Base-by-base conservation (phyloP, 2,888 invertebrate genomes). In the Halocaridina rubra region DNA sequence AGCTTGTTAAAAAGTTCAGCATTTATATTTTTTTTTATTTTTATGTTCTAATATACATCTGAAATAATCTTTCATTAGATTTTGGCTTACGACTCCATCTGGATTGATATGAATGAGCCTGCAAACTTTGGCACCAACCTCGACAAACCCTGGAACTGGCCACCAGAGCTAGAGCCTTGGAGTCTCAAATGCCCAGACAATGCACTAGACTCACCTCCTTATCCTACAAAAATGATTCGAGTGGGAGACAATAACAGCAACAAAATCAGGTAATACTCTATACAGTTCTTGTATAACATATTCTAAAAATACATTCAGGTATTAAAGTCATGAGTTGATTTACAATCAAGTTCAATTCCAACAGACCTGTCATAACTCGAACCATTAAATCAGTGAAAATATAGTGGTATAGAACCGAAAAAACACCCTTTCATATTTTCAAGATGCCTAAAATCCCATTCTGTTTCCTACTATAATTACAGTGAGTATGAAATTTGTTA, bases 41-140 rank as follows among this genome's bases (percentile, higher is more conserved):
- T n/a, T n/a, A n/a, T n/a, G n/a, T n/a, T n/a, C n/a, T n/a, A n/a
- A n/a, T n/a, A n/a, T n/a, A n/a, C n/a, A n/a, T n/a, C 29, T 89
- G 89, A 89, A 8, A 1, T 8, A 8, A 16, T 61, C 16, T 30
- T 2, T 13, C 8, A 24, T 0, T 19, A 82, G 82, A n/a, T 33
- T 1, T 22, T 82, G 27, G 16, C 30, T 19, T 84, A 32, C 89
- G 97, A 97, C 90, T 96, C 96, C 7, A 94, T 94, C 72, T 97
- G 97, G 97, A 95, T 97, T 89, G 95, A 97, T 90, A 97, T 97
- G 96, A 97, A 97, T 91, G 97, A 97, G 90, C 96, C 96, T 0
- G 94, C 95, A 0, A 96, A 96, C 91, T 96, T 96, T 91, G 88
- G 85, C 46, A 88, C 88, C 30, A 81, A 88, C 61, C 69, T 84